phyloP scores from a whole-genome alignment of 2,797 vertebrate species.

The Microtus californicus region DNA sequence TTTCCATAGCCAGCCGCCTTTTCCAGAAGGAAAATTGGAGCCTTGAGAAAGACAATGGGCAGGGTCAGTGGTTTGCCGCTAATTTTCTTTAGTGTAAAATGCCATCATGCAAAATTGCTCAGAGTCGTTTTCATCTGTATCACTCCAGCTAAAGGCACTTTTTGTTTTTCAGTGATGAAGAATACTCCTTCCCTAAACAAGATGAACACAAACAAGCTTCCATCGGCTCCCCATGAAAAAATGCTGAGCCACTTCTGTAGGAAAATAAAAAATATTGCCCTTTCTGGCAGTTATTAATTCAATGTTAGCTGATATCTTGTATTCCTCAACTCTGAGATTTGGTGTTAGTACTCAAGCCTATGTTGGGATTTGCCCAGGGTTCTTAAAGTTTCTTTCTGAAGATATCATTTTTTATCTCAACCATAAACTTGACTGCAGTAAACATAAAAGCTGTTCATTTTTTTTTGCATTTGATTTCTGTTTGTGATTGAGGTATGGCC shows the following conservation, averaged over 20 bases:
- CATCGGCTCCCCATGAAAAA: background rate
- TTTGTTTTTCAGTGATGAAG: slow-evolving; percentile 62
- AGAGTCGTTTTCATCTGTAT: slow-evolving; percentile 32
- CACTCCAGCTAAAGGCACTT: background rate
- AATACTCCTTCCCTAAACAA: slow-evolving; percentile 61
- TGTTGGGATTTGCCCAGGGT: background rate
- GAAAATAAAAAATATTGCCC: background rate
- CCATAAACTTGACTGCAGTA: background rate
- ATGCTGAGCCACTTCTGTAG: background rate
- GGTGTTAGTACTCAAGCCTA: background rate
- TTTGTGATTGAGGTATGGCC: background rate
- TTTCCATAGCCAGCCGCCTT: slow-evolving; percentile 66
- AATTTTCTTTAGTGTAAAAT: slow-evolving; percentile 70
- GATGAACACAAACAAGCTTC: slow-evolving; percentile 7
- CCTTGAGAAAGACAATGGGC: slow-evolving; percentile 70
- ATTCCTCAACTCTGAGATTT: slow-evolving; percentile 6
- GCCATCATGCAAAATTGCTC: slow-evolving; percentile 64
- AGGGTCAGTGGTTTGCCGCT: slow-evolving; percentile 52
- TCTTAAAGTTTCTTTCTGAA: background rate
- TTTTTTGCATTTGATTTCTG: slow-evolving; percentile 7
- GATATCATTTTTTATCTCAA: slow-evolving; percentile 20
- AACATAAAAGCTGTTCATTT: background rate
- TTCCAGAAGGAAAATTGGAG: slow-evolving; percentile 51
- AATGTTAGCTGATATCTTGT: slow-evolving; percentile 25
- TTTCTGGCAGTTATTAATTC: slow-evolving; percentile 29